A percentile compares a stretch with the other conserved stretches of the same genome.
phyloP scores from a whole-genome alignment of 2,113 vertebrate genomes.

The Nematolebias whitei region DNA sequence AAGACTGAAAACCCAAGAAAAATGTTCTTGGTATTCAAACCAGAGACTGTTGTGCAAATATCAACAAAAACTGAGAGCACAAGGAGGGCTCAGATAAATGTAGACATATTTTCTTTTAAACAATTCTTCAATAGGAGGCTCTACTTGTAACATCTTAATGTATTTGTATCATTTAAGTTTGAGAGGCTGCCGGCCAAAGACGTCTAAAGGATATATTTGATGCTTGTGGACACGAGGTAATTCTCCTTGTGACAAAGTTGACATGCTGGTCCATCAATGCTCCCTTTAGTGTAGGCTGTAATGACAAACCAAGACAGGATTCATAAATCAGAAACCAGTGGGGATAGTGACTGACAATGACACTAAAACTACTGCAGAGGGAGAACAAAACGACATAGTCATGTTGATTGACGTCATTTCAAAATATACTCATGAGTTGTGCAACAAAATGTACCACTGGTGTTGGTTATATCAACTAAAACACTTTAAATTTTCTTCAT shows the following conservation, averaged over 20 bases:
- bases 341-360: constrained; percentile 61
- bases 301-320: constrained; percentile 61
- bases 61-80: background rate
- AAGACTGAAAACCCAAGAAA: background rate
- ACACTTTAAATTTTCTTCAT: background rate
- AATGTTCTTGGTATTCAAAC: background rate
- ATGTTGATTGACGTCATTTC: constrained; percentile 42
- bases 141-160: constrained; percentile 29
- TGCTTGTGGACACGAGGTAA: constrained; percentile 51
- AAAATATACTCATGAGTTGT: constrained; percentile 31
- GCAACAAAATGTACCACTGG: constrained; percentile 22
- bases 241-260: constrained; percentile 49
- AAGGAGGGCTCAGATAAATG: background rate
- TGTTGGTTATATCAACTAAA: background rate
- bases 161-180: constrained; percentile 29
- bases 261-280: constrained; percentile 67
- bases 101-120: constrained; percentile 14
- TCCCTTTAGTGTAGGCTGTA: constrained; percentile 57
- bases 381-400: constrained; percentile 52
- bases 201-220: constrained; percentile 65
- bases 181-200: constrained; percentile 41
- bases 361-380: constrained; percentile 47
- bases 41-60: background rate
- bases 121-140: background rate
- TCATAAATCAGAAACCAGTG: constrained; percentile 68